Evolutionary conservation across 2,797 vertebrate species (phyloP).

Genomic region (Channallabes apus): DNA sequence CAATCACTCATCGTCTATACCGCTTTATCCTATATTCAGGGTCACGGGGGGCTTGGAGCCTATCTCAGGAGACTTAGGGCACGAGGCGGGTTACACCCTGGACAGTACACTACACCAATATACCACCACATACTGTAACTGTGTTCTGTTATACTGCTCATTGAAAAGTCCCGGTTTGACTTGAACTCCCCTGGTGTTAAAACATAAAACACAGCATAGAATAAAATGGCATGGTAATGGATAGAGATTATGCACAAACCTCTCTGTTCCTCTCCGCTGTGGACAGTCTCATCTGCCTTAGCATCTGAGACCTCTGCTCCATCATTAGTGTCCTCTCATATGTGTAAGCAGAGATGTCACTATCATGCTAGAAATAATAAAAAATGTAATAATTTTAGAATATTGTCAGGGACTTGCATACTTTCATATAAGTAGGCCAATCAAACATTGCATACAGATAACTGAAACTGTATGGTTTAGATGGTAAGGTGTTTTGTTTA

Average conservation of each 20-base stretch:
- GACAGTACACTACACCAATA: no score
- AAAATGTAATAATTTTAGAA: neutral
- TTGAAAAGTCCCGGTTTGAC: no score
- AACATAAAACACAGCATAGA: neutral
- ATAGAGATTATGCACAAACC: conserved; percentile 66
- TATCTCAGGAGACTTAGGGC: no score
- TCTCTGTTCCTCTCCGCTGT: conserved; percentile 91
- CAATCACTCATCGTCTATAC: no score
- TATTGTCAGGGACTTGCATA: neutral
- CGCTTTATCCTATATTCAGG: no score
- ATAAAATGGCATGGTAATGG: neutral
- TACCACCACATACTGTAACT: no score
- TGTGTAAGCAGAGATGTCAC: conserved; percentile 97
- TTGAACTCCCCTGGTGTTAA: no score
- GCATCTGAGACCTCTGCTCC: conserved; percentile 98
- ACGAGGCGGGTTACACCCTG: no score
- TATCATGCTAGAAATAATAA: conserved; percentile 80
- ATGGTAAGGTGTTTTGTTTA: conserved; percentile 62
- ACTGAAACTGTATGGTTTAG: neutral
- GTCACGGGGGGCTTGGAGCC: no score
- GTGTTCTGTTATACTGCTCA: no score
- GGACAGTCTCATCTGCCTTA: conserved; percentile 95
- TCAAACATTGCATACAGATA: neutral
- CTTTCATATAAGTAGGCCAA: neutral
- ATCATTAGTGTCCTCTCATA: conserved; percentile 98